Conservation (phyloP, 2,888 invertebrate species). For the Leptopilina drosophilae region DNA sequence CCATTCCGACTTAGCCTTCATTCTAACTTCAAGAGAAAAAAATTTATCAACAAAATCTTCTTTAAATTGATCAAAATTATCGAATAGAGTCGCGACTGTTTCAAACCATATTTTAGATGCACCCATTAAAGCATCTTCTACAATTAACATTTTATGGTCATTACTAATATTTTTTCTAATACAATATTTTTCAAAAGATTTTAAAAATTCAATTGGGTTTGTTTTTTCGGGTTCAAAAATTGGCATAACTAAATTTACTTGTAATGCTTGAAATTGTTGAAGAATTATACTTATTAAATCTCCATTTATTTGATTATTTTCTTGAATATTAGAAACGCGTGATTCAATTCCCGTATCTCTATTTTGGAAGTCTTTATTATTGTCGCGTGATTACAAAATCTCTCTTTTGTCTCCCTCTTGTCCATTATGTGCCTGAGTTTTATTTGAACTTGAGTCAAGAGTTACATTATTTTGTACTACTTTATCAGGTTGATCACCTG, state of each 20-base stretch:
- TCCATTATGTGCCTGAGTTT: no score
- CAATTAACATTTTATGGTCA: neutral
- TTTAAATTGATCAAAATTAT: constrained; percentile 5
- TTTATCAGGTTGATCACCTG: neutral
- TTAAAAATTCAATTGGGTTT: constrained; percentile 1
- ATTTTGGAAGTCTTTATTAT: no score
- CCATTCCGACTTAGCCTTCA: constrained; percentile 10
- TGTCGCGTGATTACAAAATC: no score
- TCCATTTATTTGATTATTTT: neutral
- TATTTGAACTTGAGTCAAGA: no score
- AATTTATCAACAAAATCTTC: neutral
- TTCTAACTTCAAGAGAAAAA: constrained; percentile 14
- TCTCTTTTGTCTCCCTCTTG: no score
- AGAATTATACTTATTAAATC: neutral
- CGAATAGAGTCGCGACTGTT: neutral
- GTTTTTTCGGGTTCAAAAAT: neutral
- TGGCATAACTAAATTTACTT: neutral
- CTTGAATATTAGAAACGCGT: neutral
- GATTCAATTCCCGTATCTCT: neutral
- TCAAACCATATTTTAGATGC: neutral
- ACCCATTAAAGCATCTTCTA: constrained; percentile 12
- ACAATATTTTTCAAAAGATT: constrained; percentile 5
- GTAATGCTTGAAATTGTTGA: neutral
- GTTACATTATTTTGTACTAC: neutral
- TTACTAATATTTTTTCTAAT: neutral